Evolutionary conservation across 2,113 vertebrate species (phyloP), one percentile per base, ranked within the genome.

Genomic region (Prolemur simus): DNA sequence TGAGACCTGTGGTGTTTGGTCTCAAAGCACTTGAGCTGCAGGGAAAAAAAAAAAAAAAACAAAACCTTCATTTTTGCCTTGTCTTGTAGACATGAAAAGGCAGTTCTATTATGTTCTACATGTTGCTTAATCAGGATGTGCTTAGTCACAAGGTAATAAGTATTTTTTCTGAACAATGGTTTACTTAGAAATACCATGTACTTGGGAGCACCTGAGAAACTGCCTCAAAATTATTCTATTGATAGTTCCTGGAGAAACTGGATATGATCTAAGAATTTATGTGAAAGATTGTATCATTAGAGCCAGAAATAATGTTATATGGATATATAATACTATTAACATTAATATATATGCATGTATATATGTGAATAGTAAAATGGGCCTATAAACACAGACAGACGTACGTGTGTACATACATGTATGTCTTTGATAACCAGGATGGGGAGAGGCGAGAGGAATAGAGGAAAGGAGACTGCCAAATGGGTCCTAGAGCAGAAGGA

Each of bases 31-130:
- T 56, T n/a, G n/a, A 23, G 76, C 11, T 37, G 39, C 34, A 20
- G 8, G 1, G 1, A 37, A 23, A 45, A 25, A 25, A 2, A 13
- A 52, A 52, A 17, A 17, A 11, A 25, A 82, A 64, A 32, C 2
- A 10, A 5, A 0, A 1, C 7, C 8, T 56, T 58, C 14, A 0
- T 3, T 32, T 39, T 23, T 23, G 3, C 42, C 47, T n/a, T 2
- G 1, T 52, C 49, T 54, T 47, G 11, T 17, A 56, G 56, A 47
- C 73, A 11, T 18, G 18, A 20, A 21, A 11, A 5, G 27, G 18
- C 63, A 34, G 3, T 4, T 12, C 17, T 1, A 0, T 8, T 10
- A 6, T 17, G 12, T 15, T 54, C n/a, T 9, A 0, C 39, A 0
- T 34, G 54, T 32, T 29, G 18, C 49, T 17, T 63, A 10, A 13